Conservation (phyloP, 2,888 invertebrate genomes). For the Esperia sulphurella region DNA sequence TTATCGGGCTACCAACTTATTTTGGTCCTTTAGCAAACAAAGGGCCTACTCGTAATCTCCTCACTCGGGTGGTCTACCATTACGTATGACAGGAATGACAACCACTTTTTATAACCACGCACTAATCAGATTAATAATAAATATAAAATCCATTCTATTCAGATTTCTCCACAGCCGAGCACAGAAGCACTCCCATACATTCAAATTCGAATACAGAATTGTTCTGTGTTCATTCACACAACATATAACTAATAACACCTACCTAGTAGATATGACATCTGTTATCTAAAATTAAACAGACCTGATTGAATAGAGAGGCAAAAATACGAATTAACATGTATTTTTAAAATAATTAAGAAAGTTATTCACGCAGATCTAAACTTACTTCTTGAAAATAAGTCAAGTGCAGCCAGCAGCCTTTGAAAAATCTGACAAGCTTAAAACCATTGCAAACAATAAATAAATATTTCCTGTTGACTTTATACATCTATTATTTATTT, state of each 20-base stretch:
- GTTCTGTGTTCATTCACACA: not conserved
- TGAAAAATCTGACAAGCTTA: no score
- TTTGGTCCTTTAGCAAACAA: slow-evolving; percentile 22
- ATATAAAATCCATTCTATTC: slow-evolving; percentile 31
- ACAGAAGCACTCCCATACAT: slow-evolving; percentile 1
- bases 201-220: not conserved
- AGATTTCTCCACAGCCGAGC: not conserved
- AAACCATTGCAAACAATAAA: no score
- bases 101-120: slow-evolving; percentile 36
- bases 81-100: slow-evolving; percentile 38
- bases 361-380: no score
- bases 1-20: slow-evolving; percentile 1
- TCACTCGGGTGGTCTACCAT: slow-evolving; percentile 43
- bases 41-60: slow-evolving; percentile 30
- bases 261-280: no score
- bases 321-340: no score
- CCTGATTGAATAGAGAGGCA: no score
- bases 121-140: slow-evolving; percentile 53
- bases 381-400: no score
- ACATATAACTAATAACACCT: not conserved
- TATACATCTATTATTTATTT: no score
- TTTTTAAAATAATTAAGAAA: no score
- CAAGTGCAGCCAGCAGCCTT: no score
- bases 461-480: no score
- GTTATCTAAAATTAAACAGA: no score